Conservation (phyloP, 2,888 invertebrate genomes). For the Volucella inanis region DNA sequence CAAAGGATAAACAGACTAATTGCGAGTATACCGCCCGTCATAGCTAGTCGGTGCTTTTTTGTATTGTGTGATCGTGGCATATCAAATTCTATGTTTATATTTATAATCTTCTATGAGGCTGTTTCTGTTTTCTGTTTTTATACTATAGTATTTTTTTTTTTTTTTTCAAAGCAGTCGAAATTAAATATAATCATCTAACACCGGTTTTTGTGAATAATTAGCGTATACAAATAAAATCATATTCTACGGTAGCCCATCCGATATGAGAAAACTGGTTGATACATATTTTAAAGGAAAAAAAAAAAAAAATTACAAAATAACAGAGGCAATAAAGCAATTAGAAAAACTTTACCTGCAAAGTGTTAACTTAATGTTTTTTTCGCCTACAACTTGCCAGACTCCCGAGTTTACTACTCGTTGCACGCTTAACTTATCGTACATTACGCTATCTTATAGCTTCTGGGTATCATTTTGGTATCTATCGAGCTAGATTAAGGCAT, state of each 20-base stretch:
- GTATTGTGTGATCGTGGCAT: slow-evolving; percentile 82
- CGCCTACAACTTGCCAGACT: slow-evolving; percentile 43
- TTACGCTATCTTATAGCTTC: slow-evolving; percentile 17
- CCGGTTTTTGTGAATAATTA: slow-evolving; percentile 66
- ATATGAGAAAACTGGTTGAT: slow-evolving; percentile 4
- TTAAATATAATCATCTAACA: slow-evolving; percentile 63
- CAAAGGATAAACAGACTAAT: slow-evolving; percentile 79
- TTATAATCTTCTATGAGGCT: slow-evolving; percentile 62
- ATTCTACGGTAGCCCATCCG: slow-evolving; percentile 6
- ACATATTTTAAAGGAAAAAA: slow-evolving; percentile 13
- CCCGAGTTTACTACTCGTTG: slow-evolving; percentile 32
- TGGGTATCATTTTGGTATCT: slow-evolving; percentile 40
- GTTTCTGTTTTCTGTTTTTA: slow-evolving; percentile 32
- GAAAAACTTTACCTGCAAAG: slow-evolving; percentile 53
- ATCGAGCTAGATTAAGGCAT: slow-evolving; percentile 33
- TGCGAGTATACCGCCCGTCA: slow-evolving; percentile 79
- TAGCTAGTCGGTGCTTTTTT: slow-evolving; percentile 80
- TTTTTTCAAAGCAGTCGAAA: slow-evolving; percentile 33
- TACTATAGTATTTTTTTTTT: slow-evolving; percentile 17
- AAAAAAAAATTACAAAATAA: slow-evolving; percentile 50
- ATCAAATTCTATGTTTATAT: slow-evolving; percentile 75
- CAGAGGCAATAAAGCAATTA: slow-evolving; percentile 55
- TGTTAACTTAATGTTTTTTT: slow-evolving; percentile 38
- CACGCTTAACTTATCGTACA: slow-evolving; percentile 31
- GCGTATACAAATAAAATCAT: slow-evolving; percentile 45